Percentiles rank a stretch among this genome's conserved stretches.
phyloP scores from a whole-genome alignment of 2,113 vertebrate genomes.

The Vidua macroura region DNA sequence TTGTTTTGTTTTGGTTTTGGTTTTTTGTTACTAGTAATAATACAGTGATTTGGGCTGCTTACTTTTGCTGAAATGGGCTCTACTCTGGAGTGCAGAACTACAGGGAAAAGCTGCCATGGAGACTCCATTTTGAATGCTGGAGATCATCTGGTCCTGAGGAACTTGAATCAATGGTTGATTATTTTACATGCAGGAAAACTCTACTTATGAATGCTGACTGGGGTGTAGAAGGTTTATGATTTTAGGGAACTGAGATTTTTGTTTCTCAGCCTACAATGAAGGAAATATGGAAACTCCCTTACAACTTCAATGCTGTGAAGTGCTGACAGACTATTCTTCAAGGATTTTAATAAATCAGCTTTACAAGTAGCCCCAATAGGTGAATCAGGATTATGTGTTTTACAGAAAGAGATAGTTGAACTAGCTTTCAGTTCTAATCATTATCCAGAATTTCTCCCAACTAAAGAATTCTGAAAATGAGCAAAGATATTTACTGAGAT shows the following conservation, averaged over 20 bases:
- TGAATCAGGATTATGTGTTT: neutral
- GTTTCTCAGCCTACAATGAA: neutral
- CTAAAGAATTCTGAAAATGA: neutral
- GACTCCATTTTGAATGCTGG: neutral
- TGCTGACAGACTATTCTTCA: neutral
- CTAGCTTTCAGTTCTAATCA: neutral
- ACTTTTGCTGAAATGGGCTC: neutral
- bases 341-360: neutral
- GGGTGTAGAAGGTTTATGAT: neutral
- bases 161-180: neutral
- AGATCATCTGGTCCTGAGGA: neutral
- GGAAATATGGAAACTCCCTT: neutral
- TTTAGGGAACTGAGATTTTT: neutral
- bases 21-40: neutral
- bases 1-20: neutral
- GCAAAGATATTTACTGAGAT: neutral
- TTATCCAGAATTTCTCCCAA: neutral
- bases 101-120: neutral
- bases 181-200: neutral
- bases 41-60: neutral
- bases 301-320: neutral
- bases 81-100: neutral
- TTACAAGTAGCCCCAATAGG: neutral
- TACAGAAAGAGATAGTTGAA: neutral
- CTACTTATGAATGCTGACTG: neutral